Evolutionary conservation across 2,113 vertebrate genomes (phyloP), one percentile per base, ranked within the genome.

Genomic region (Chrysemys picta): DNA sequence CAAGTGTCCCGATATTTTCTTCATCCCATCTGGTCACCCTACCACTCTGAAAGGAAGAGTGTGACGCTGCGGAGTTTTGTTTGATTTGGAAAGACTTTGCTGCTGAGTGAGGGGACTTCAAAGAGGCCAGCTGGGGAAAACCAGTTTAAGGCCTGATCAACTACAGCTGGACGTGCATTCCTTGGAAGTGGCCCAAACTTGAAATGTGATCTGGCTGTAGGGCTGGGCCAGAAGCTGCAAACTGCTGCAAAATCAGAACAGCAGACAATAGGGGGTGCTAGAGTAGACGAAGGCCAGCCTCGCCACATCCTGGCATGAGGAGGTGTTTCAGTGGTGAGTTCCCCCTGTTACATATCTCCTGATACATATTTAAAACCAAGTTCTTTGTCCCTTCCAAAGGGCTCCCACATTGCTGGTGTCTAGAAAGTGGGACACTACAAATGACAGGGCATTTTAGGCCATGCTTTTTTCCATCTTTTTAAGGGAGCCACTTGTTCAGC

Each of bases 341-440:
- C 56, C 56, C 8, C 80, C 86, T 5, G 52, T 76, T 87, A 56
- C 56, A 56, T 69, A 69, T 69, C 35, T 93, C 21, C 75, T 84
- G 75, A 50, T 69, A 69, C 80, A 72, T 29, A 54, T 87, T 84
- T 82, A 54, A 91, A 95, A 83, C 78, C 52, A 91, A 49, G 22
- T 38, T 91, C 93, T 96, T 94, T 93, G 82, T 94, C 87, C 91
- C 85, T 97, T 96, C 90, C 90, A 95, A 45, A 94, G 88, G 93
- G 95, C 72, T 38, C 52, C 93, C 59, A 80, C 94, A 82, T 95
- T 88, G 90, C 87, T 96, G 87, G 89, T 94, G 87, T 88, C 78
- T 96, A 93, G 96, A 35, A 8, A 69, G 35, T 69, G 62, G 89
- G 90, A 93, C 82, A 85, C 93, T 90, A 85, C 52, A 90, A 89